These are phyloP conservation scores for Encarsia formosa DNA, from an alignment of 2,888 invertebrate genomes.

Conservation along the genomic window DNA sequence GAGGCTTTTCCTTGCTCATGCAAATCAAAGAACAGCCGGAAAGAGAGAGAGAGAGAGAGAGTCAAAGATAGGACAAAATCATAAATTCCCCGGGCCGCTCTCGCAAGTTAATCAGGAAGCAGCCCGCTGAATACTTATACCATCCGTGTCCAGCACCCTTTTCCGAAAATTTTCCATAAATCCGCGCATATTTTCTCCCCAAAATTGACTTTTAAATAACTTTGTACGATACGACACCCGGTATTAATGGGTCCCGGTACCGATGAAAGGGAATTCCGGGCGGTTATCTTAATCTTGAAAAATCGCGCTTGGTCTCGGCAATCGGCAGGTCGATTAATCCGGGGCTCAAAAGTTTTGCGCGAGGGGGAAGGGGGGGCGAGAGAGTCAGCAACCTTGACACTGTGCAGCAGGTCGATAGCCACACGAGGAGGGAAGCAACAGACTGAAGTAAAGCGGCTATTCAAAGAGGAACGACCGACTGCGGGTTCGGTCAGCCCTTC, in stretches of 20 bases:
- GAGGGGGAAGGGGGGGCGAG: too few relatives aligned
- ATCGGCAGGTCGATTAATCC: too few relatives aligned
- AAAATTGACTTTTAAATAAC: too few relatives aligned
- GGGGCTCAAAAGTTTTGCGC: too few relatives aligned
- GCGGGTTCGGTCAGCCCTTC: neutral
- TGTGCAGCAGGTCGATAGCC: slow-evolving; percentile 28
- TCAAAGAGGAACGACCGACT: slow-evolving; percentile 12
- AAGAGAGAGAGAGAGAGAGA: slow-evolving; percentile 10
- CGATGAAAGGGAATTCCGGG: too few relatives aligned
- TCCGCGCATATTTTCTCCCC: too few relatives aligned
- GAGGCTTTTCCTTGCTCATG: slow-evolving; percentile 45
- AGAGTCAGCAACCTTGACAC: slow-evolving; percentile 32
- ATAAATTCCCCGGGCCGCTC: slow-evolving; percentile 20
- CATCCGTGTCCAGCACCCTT: too few relatives aligned
- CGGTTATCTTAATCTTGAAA: slow-evolving; percentile 28
- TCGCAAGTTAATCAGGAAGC: slow-evolving; percentile 41
- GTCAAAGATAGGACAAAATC: slow-evolving; percentile 35
- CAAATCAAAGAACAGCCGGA: slow-evolving; percentile 16
- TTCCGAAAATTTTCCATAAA: slow-evolving; percentile 23
- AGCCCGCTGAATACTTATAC: neutral
- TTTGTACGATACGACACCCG: too few relatives aligned
- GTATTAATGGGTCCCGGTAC: too few relatives aligned
- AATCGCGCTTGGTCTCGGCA: slow-evolving; percentile 15
- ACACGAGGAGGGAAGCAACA: too few relatives aligned
- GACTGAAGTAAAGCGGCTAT: too few relatives aligned